Conservation (phyloP, 2,888 invertebrate genomes). For the Timandra comae region DNA sequence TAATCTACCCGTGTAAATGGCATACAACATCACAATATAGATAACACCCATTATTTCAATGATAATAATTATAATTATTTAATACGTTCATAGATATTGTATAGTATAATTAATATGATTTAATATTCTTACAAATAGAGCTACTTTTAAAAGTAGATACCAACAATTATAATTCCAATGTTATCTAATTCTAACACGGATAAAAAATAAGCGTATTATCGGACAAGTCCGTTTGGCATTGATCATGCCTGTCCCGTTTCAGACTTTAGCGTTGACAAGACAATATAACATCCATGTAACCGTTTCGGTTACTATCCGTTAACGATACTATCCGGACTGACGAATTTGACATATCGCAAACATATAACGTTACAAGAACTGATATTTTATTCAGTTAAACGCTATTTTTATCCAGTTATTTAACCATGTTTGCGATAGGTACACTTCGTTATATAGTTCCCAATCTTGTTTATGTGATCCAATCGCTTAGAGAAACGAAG, state of each 20-base stretch:
- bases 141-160: constrained; percentile 64
- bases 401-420: no score
- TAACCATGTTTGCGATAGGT: no score
- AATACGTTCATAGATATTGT: constrained; percentile 43
- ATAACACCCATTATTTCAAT: constrained; percentile 32
- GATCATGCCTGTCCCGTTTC: constrained; percentile 62
- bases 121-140: constrained; percentile 47
- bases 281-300: no score
- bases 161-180: constrained; percentile 56
- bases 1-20: constrained; percentile 53
- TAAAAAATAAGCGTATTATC: constrained; percentile 75
- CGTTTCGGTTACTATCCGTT: no score
- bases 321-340: no score
- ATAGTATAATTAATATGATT: constrained; percentile 36
- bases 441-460: no score
- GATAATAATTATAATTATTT: constrained; percentile 41
- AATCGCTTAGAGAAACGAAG: no score
- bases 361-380: no score
- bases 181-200: constrained; percentile 62
- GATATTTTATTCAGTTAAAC: no score
- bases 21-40: constrained; percentile 36
- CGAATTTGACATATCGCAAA: no score
- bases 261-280: constrained; percentile 48
- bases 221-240: constrained; percentile 60
- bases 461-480: no score